phyloP scores from a whole-genome alignment of 2,113 vertebrate species.

The Chaenogobius annularis region DNA sequence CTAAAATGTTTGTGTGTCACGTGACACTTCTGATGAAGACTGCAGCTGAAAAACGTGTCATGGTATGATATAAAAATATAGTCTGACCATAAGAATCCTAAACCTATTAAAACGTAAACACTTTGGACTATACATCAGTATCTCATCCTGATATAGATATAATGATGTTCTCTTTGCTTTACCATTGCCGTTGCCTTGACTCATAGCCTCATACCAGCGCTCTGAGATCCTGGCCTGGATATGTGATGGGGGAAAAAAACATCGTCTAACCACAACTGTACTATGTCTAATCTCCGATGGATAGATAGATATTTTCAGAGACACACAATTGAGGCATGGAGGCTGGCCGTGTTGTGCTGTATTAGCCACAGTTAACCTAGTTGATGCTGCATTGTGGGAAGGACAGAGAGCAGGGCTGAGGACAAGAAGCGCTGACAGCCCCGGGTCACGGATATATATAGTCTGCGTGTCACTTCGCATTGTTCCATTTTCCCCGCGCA shows the following conservation, averaged over 20 bases:
- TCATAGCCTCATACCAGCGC: background rate
- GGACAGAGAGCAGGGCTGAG: slow-evolving; percentile 56
- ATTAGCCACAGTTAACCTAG: slow-evolving; percentile 58
- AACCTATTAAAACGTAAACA: too few relatives aligned
- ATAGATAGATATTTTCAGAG: slow-evolving; percentile 20
- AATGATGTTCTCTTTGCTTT: background rate
- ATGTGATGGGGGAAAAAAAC: background rate
- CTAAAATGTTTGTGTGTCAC: too few relatives aligned
- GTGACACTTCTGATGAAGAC: too few relatives aligned
- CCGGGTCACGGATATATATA: slow-evolving; percentile 67
- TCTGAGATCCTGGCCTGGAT: background rate
- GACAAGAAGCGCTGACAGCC: slow-evolving; percentile 63
- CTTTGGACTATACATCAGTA: background rate
- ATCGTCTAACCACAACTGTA: background rate
- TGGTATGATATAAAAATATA: too few relatives aligned
- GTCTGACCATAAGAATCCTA: too few relatives aligned
- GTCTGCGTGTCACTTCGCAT: slow-evolving; percentile 44
- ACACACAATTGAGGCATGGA: slow-evolving; percentile 11
- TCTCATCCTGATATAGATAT: background rate
- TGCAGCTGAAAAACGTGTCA: too few relatives aligned
- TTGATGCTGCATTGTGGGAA: slow-evolving; percentile 56
- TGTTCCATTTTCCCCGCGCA: slow-evolving; percentile 35
- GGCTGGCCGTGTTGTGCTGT: slow-evolving; percentile 28
- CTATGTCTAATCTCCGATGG: background rate
- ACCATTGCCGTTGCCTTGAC: background rate